phyloP scores from a whole-genome alignment of 2,113 vertebrate genomes.

The Halcyon malimbica region DNA sequence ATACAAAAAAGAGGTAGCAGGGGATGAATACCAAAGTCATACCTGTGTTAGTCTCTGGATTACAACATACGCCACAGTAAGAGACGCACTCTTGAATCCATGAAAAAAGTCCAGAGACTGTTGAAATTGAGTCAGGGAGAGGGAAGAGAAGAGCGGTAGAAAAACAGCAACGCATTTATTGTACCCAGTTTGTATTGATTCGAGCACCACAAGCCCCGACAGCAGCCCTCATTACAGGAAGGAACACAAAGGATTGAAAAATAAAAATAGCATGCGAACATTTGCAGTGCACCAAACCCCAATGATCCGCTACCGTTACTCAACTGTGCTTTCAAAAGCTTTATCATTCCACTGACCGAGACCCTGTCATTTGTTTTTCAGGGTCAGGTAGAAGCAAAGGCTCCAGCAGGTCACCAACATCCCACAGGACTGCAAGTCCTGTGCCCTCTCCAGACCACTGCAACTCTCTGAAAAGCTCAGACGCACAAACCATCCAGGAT shows the following conservation, averaged over 20 bases:
- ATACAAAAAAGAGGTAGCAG: background rate
- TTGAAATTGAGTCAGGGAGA: background rate
- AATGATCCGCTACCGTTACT: background rate
- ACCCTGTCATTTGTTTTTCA: background rate
- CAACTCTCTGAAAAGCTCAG: background rate
- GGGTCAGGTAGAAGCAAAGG: background rate
- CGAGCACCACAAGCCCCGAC: constrained; percentile 17
- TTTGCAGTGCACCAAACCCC: constrained; percentile 11
- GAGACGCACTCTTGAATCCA: background rate
- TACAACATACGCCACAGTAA: background rate
- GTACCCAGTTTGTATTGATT: constrained; percentile 40
- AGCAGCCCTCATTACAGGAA: constrained; percentile 28
- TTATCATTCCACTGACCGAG: background rate
- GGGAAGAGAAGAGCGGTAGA: background rate
- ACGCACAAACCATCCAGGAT: background rate
- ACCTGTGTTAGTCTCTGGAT: background rate
- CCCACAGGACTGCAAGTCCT: accelerated
- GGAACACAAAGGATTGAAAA: constrained; percentile 42
- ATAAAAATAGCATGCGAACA: constrained; percentile 21
- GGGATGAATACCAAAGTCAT: constrained; percentile 5
- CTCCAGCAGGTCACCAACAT: background rate
- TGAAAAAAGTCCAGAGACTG: background rate
- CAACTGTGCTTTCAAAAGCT: constrained; percentile 19
- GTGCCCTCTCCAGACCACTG: accelerated
- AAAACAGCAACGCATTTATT: constrained; percentile 26